These are phyloP conservation scores for Esox niger DNA, from an alignment of 2,113 vertebrate genomes.

Conservation along the genomic window DNA sequence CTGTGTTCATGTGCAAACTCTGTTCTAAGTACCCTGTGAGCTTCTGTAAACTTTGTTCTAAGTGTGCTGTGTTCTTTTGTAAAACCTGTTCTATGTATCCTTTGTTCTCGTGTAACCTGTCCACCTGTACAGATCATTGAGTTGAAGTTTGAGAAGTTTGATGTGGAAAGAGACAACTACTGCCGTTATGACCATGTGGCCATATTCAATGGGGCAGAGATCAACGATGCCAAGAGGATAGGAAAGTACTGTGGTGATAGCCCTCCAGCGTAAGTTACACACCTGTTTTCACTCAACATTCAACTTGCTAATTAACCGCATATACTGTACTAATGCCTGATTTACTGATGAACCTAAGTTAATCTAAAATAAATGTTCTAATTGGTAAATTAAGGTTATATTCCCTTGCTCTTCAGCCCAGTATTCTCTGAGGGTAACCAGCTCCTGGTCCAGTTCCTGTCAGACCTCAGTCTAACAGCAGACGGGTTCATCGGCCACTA, in stretches of 20 bases:
- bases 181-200: constrained; percentile 94
- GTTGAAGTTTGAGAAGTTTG: constrained; percentile 96
- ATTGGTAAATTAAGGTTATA: too few relatives aligned
- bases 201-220: constrained; percentile 91
- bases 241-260: constrained; percentile 97
- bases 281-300: constrained; percentile 24
- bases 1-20: too few relatives aligned
- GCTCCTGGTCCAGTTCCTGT: constrained; percentile 94
- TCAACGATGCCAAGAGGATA: constrained; percentile 90
- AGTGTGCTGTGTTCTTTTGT: not conserved
- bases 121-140: constrained; percentile 79
- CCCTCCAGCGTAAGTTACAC: constrained; percentile 87
- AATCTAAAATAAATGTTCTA: too few relatives aligned
- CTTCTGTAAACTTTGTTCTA: not conserved
- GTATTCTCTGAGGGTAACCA: constrained; percentile 93
- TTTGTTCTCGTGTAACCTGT: constrained; percentile 1
- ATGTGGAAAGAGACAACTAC: constrained; percentile 96
- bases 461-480: constrained; percentile 94
- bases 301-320: not conserved
- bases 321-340: not conserved
- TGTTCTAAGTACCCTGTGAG: too few relatives aligned
- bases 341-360: not conserved
- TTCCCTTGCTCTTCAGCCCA: constrained; percentile 74
- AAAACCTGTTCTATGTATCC: not conserved
- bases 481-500: constrained; percentile 97